A percentile compares a stretch with the other conserved stretches of the same genome.
Conservation (phyloP, 2,113 vertebrate genomes). For the Buteo buteo region DNA sequence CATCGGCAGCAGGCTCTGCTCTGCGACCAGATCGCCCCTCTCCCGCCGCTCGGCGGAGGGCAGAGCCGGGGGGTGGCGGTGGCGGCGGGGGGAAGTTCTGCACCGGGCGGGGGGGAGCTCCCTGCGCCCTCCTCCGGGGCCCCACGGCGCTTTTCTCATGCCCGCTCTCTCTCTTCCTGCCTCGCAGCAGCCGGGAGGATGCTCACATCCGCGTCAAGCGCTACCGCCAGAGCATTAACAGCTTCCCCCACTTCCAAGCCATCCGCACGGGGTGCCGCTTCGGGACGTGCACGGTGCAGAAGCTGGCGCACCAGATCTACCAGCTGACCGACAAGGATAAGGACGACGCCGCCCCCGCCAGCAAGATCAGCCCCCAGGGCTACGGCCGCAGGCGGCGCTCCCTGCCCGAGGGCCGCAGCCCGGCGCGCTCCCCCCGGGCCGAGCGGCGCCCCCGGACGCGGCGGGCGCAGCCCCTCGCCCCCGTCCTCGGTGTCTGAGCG, state of each 20-base stretch:
- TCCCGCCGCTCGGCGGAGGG: background rate
- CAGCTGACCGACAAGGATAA: conserved; percentile 81
- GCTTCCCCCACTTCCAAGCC: conserved; percentile 64
- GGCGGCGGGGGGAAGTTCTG: background rate
- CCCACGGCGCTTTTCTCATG: background rate
- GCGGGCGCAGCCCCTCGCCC: too few relatives aligned
- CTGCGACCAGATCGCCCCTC: background rate
- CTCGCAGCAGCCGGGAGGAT: conserved; percentile 52
- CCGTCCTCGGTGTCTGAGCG: too few relatives aligned
- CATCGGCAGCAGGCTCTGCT: background rate
- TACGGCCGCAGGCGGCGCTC: conserved; percentile 88
- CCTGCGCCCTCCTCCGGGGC: background rate
- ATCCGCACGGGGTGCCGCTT: conserved; percentile 80
- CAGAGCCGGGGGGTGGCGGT: background rate
- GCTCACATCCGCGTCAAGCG: conserved; percentile 84
- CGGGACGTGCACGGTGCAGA: conserved; percentile 88
- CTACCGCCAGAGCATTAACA: conserved; percentile 78
- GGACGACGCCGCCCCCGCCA: conserved; percentile 74
- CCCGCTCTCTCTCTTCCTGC: background rate
- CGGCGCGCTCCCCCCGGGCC: conserved; percentile 5
- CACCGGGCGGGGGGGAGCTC: background rate
- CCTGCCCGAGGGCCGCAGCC: conserved; percentile 34
- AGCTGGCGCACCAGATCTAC: conserved; percentile 85
- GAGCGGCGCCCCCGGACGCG: too few relatives aligned
- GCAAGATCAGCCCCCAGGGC: conserved; percentile 86